Percentiles rank a stretch among this genome's conserved stretches.
These are phyloP conservation scores for Xiphophorus couchianus DNA, from an alignment of 2,113 vertebrate species.

Conservation along the genomic window DNA sequence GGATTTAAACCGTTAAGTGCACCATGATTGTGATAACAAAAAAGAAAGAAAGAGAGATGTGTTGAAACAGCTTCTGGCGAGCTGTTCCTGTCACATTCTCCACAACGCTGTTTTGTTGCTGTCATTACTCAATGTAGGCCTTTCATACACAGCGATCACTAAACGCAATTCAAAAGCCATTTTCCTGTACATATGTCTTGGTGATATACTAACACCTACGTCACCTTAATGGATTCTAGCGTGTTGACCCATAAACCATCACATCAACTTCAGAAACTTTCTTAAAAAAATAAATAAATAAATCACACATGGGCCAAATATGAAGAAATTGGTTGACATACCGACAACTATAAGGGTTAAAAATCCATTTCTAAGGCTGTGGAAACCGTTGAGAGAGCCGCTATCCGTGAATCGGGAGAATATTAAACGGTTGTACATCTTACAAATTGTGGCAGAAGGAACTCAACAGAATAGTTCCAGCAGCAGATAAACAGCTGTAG, in stretches of 20 bases:
- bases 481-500: too few species aligned
- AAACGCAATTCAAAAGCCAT: neutral
- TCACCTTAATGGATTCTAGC: neutral
- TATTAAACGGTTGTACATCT: too few species aligned
- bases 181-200: neutral
- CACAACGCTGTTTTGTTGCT: neutral
- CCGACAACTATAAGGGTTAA: too few species aligned
- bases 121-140: neutral
- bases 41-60: constrained; percentile 26
- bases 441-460: too few species aligned
- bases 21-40: constrained; percentile 5
- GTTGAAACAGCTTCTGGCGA: neutral
- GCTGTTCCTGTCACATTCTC: neutral
- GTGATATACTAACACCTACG: neutral
- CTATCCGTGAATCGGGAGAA: too few species aligned
- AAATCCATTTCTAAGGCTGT: too few species aligned
- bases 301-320: neutral
- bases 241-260: neutral
- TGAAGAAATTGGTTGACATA: neutral
- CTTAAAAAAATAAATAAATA: neutral
- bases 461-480: too few species aligned
- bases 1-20: neutral
- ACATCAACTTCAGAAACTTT: too few species aligned
- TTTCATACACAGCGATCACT: too few species aligned
- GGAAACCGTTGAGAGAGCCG: too few species aligned